Evolutionary conservation across 2,888 invertebrate genomes (phyloP).

Genomic region (Dicycla oo): DNA sequence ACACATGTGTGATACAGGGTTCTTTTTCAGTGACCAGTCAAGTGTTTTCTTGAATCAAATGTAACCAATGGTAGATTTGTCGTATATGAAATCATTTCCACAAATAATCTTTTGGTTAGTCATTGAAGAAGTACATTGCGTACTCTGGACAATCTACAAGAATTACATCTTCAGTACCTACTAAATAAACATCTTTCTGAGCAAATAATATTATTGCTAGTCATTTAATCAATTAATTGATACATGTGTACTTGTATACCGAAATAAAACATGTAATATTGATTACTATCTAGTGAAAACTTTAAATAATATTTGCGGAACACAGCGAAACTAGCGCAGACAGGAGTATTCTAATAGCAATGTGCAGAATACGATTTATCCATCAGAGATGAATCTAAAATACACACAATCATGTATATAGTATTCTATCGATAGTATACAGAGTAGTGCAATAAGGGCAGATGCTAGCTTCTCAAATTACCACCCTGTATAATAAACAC

Average conservation of each 20-base stretch:
- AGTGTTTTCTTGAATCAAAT: conserved; percentile 3
- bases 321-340: neutral
- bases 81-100: neutral
- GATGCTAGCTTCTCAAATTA: neutral
- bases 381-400: neutral
- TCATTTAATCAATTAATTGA: conserved; percentile 6
- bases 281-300: conserved; percentile 8
- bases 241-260: conserved; percentile 15
- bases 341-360: conserved; percentile 9
- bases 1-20: neutral
- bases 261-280: conserved; percentile 17
- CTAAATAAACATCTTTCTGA: conserved; percentile 12
- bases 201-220: conserved; percentile 16
- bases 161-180: no score
- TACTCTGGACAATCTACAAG: neutral
- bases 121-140: conserved; percentile 2
- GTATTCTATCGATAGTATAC: neutral
- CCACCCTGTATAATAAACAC: neutral
- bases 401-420: neutral
- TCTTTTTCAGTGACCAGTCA: conserved; percentile 8
- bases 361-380: neutral
- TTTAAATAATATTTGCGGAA: conserved; percentile 11
- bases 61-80: neutral
- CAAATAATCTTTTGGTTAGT: neutral
- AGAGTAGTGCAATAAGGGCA: neutral